Conservation (phyloP, 2,113 vertebrate genomes). For the Tautogolabrus adspersus region DNA sequence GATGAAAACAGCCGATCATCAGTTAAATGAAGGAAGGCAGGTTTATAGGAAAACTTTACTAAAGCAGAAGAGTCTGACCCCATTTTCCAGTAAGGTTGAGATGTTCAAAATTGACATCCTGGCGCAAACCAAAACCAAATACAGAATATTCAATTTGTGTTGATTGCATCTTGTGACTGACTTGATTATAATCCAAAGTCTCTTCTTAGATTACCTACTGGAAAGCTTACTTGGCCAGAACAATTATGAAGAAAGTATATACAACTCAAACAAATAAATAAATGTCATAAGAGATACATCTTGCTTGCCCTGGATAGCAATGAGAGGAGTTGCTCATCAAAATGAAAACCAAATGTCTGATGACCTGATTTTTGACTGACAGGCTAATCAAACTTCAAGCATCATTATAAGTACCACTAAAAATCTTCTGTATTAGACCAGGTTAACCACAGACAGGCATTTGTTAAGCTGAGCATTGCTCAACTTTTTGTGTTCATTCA, state of each 20-base stretch:
- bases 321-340: background rate
- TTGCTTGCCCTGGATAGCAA: background rate
- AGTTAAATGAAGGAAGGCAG: slow-evolving; percentile 11
- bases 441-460: slow-evolving; percentile 34
- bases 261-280: background rate
- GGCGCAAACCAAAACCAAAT: background rate
- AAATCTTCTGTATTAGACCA: slow-evolving; percentile 29
- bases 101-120: slow-evolving; percentile 3
- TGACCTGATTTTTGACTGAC: slow-evolving; percentile 24
- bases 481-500: background rate
- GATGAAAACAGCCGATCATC: slow-evolving; percentile 30
- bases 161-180: background rate
- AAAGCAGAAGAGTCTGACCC: slow-evolving; percentile 9
- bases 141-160: slow-evolving; percentile 6
- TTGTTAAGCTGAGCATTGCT: slow-evolving; percentile 27
- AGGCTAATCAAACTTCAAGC: slow-evolving; percentile 30
- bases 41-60: background rate
- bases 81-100: slow-evolving; percentile 1
- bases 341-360: slow-evolving; percentile 1
- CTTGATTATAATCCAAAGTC: background rate
- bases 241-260: background rate
- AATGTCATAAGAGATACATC: background rate
- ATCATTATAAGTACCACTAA: slow-evolving; percentile 18
- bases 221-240: background rate
- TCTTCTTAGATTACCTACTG: slow-evolving; percentile 1